These are phyloP conservation scores for Helicoverpa assulta DNA, from an alignment of 2,888 invertebrate species.

Conservation along the genomic window DNA sequence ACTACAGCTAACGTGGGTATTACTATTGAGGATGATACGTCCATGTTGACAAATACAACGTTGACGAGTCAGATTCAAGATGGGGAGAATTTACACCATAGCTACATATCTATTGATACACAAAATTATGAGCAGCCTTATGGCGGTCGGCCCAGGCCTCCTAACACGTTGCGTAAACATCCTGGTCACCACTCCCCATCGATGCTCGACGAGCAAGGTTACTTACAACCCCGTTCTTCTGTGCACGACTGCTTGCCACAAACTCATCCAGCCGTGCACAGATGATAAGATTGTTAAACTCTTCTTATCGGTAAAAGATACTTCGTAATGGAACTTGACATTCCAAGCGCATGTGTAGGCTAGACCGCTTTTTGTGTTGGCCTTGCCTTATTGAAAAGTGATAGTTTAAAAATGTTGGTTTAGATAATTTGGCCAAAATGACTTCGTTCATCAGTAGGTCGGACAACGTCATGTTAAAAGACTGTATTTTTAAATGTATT, in stretches of 20 bases:
- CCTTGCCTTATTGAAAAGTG: slow-evolving; percentile 84
- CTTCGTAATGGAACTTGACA: slow-evolving; percentile 87
- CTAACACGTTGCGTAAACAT: slow-evolving; percentile 86
- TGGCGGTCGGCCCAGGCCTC: slow-evolving; percentile 84
- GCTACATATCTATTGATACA: slow-evolving; percentile 92
- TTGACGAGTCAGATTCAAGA: slow-evolving; percentile 92
- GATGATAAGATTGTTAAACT: slow-evolving; percentile 83
- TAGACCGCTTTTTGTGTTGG: slow-evolving; percentile 80
- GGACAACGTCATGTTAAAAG: slow-evolving; percentile 75
- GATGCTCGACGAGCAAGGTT: slow-evolving; percentile 88
- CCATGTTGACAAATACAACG: slow-evolving; percentile 91
- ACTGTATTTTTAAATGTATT: slow-evolving; percentile 80
- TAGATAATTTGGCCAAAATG: slow-evolving; percentile 78
- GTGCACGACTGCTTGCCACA: slow-evolving; percentile 88
- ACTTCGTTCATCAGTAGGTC: slow-evolving; percentile 79
- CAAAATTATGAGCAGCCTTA: slow-evolving; percentile 89
- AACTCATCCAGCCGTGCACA: slow-evolving; percentile 86
- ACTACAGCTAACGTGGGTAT: slow-evolving; percentile 87
- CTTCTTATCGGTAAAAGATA: slow-evolving; percentile 83
- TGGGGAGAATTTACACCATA: slow-evolving; percentile 91
- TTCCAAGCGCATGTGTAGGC: slow-evolving; percentile 88
- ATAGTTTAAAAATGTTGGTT: slow-evolving; percentile 76
- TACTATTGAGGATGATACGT: slow-evolving; percentile 91
- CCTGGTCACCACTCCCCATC: slow-evolving; percentile 84
- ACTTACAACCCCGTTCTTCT: slow-evolving; percentile 88